Conservation (phyloP, 2,888 invertebrate genomes). For the Camptogramma bilineatum region DNA sequence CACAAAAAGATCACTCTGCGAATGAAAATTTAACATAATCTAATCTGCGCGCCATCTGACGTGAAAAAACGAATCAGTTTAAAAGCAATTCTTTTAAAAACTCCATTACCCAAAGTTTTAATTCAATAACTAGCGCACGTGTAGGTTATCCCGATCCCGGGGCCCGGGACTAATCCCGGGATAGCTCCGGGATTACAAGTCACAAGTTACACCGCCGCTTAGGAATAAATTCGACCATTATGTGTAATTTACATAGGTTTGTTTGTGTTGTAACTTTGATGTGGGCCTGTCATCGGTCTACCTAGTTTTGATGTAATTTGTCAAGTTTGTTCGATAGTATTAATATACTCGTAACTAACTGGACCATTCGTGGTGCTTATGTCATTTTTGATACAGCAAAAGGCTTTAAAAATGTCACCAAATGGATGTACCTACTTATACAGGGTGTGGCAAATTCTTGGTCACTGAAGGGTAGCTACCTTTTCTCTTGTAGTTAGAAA, state of each 20-base stretch:
- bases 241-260: conserved; percentile 54
- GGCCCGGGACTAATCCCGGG: conserved; percentile 28
- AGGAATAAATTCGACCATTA: conserved; percentile 57
- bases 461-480: too few species aligned
- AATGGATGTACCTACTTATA: too few species aligned
- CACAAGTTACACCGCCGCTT: conserved; percentile 45
- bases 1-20: background rate
- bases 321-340: conserved; percentile 26
- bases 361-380: background rate
- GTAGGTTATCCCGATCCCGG: conserved; percentile 38
- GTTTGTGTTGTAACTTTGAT: conserved; percentile 29
- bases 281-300: conserved; percentile 22
- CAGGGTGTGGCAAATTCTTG: too few species aligned
- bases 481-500: too few species aligned
- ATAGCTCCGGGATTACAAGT: conserved; percentile 42
- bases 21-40: background rate
- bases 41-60: background rate
- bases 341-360: background rate
- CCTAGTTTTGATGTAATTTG: conserved; percentile 23
- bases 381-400: too few species aligned
- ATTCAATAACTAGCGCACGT: conserved; percentile 56
- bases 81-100: conserved; percentile 20
- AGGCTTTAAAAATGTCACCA: too few species aligned
- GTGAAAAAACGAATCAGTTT: conserved; percentile 11
- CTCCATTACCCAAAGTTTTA: conserved; percentile 45